Percentiles rank a stretch among this genome's conserved stretches.
phyloP scores from a whole-genome alignment of 2,888 invertebrate genomes.

The Physocephala rufipes region DNA sequence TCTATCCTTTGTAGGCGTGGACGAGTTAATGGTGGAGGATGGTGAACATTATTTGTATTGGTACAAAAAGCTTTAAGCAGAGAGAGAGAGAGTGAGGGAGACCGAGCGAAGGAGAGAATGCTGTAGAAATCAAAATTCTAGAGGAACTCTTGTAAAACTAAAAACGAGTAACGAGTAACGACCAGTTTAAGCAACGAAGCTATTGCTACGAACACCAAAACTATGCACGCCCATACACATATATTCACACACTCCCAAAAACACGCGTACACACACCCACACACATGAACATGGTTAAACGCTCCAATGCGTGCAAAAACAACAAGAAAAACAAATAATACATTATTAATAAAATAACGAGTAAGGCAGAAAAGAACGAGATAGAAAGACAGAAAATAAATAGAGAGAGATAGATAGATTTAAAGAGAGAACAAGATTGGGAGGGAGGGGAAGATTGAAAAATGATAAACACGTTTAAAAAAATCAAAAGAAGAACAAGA shows the following conservation, averaged over 20 bases:
- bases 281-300: too few relatives aligned
- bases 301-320: too few relatives aligned
- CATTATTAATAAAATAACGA: too few relatives aligned
- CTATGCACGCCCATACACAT: neutral
- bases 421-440: neutral
- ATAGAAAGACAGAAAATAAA: too few relatives aligned
- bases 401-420: neutral
- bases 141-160: neutral
- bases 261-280: too few relatives aligned
- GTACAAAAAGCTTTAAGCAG: constrained; percentile 85
- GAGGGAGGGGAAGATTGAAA: too few relatives aligned
- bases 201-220: constrained; percentile 19
- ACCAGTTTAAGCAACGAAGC: constrained; percentile 22
- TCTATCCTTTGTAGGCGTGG: constrained; percentile 71
- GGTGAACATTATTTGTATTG: constrained; percentile 91
- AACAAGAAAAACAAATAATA: too few relatives aligned
- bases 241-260: neutral
- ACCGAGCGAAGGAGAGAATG: too few relatives aligned
- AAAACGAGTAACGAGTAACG: constrained; percentile 13
- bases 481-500: neutral
- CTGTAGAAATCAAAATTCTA: constrained; percentile 60
- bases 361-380: too few relatives aligned
- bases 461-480: neutral
- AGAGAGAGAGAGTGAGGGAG: too few relatives aligned
- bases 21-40: constrained; percentile 85